These are phyloP conservation scores for Xanthia togata DNA, from an alignment of 2,888 invertebrate genomes.

Conservation along the genomic window DNA sequence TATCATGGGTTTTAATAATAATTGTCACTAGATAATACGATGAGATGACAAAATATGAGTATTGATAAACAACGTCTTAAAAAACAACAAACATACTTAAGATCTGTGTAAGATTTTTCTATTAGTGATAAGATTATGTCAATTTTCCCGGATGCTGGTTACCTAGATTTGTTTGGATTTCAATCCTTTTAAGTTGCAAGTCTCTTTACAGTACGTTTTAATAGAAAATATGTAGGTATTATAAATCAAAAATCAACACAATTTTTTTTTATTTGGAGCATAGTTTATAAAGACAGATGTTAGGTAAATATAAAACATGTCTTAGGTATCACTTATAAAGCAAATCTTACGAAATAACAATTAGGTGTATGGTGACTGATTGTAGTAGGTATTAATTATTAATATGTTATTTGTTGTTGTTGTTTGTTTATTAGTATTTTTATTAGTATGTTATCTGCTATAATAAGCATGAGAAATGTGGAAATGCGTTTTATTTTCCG, in stretches of 20 bases:
- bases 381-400: no score
- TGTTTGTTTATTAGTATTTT: no score
- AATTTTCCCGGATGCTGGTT: not conserved
- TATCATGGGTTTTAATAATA: not conserved
- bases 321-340: no score
- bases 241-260: not conserved
- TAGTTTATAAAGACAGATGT: no score
- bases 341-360: no score
- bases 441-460: not conserved
- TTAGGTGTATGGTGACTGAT: no score
- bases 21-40: not conserved
- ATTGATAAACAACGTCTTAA: not conserved
- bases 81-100: not conserved
- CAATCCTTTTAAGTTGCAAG: slow-evolving; percentile 2
- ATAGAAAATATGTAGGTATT: not conserved
- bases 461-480: slow-evolving; percentile 6
- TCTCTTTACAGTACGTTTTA: not conserved
- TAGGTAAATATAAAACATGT: no score
- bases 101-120: slow-evolving; percentile 8
- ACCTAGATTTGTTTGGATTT: not conserved
- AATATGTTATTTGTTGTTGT: no score
- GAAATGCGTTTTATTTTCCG: slow-evolving; percentile 9
- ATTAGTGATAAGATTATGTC: slow-evolving; percentile 1
- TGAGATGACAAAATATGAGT: not conserved
- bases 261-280: no score